These are phyloP conservation scores for Spialia ferax DNA, from an alignment of 2,888 invertebrate species.

Conservation along the genomic window DNA sequence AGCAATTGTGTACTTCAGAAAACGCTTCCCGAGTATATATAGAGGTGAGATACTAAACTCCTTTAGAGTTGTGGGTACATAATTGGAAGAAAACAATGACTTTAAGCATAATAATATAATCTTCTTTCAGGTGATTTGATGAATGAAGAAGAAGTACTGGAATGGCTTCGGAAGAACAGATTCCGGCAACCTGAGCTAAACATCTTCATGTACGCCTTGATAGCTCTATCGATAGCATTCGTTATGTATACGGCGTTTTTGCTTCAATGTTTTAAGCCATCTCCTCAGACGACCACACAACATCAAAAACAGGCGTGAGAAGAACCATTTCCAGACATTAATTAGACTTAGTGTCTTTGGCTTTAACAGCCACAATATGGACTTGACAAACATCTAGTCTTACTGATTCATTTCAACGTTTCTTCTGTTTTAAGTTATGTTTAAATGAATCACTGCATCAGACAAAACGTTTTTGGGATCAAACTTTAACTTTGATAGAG, in stretches of 20 bases:
- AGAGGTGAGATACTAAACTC: conserved; percentile 89
- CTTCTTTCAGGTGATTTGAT: conserved; percentile 91
- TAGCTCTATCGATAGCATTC: conserved; percentile 94
- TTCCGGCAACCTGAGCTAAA: conserved; percentile 97
- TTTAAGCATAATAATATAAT: neutral
- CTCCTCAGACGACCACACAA: conserved; percentile 87
- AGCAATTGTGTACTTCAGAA: conserved; percentile 96
- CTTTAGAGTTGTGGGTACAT: neutral
- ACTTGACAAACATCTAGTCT: conserved; percentile 28
- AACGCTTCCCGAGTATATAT: conserved; percentile 97
- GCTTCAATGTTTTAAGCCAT: conserved; percentile 94
- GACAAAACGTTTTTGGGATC: conserved; percentile 66
- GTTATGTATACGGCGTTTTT: conserved; percentile 96
- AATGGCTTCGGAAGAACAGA: conserved; percentile 97
- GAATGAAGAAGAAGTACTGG: conserved; percentile 94
- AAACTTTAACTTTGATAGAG: conserved; percentile 64
- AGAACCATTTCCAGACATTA: conserved; percentile 23
- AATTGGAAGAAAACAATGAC: neutral
- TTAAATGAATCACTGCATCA: conserved; percentile 24
- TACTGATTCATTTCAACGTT: conserved; percentile 25
- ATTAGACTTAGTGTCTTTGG: conserved; percentile 24
- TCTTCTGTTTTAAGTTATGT: neutral
- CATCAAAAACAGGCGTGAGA: conserved; percentile 90
- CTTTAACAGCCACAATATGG: conserved; percentile 27
- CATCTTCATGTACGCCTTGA: conserved; percentile 97